A percentile compares a stretch with the other conserved stretches of the same genome.
These are phyloP conservation scores for Meriones psammophilus DNA, from an alignment of 2,797 vertebrate species.

Conservation along the genomic window DNA sequence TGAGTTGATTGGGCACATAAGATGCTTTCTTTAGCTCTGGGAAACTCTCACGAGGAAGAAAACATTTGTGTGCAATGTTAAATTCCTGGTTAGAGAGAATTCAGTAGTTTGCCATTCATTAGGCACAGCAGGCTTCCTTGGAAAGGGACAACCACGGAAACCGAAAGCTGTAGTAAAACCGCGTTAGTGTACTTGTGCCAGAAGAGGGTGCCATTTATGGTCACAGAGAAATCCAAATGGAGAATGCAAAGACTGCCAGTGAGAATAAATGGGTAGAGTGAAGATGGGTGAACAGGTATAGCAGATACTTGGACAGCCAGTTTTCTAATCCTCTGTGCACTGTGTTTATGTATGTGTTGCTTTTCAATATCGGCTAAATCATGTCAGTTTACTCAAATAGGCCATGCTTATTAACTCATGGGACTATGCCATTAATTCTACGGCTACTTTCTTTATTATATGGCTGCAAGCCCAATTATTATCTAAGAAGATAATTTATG, in stretches of 20 bases:
- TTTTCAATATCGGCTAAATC: neutral
- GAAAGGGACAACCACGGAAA: constrained; percentile 53
- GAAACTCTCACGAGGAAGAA: neutral
- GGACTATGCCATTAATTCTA: neutral
- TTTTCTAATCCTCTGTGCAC: neutral
- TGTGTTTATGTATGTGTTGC: neutral
- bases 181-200: neutral
- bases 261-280: neutral
- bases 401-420: neutral
- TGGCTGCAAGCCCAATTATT: neutral
- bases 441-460: neutral
- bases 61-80: constrained; percentile 36
- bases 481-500: neutral
- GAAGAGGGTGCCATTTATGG: neutral
- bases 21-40: neutral
- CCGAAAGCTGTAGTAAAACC: neutral
- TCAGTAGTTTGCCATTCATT: constrained; percentile 47
- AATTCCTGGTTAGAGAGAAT: constrained; percentile 22
- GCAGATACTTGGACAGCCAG: neutral
- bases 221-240: neutral
- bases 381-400: neutral
- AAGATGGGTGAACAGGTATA: neutral
- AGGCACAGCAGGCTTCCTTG: constrained; percentile 28
- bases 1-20: neutral
- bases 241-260: neutral